phyloP scores from a whole-genome alignment of 1,140 invertebrate species.

The Drosophila mauritiana region DNA sequence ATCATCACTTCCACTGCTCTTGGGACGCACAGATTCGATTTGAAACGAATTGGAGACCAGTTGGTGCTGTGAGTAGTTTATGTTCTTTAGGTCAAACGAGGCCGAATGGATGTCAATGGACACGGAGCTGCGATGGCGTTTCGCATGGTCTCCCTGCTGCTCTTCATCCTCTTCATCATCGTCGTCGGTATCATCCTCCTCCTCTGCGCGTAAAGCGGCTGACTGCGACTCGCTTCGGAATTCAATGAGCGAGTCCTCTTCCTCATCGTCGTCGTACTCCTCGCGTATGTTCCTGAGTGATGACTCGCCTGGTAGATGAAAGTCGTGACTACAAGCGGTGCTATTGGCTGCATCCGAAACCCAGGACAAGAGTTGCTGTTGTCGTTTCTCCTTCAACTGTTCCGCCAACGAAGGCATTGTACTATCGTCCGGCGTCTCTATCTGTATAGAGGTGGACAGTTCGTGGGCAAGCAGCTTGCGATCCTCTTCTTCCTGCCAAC shows the following conservation, averaged over 20 bases:
- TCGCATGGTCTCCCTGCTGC: slow-evolving; percentile 2
- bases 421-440: slow-evolving; percentile 79
- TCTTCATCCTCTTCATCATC: slow-evolving; percentile 7
- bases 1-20: slow-evolving; percentile 38
- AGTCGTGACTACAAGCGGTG: slow-evolving; percentile 61
- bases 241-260: slow-evolving; percentile 76
- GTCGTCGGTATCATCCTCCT: slow-evolving; percentile 29
- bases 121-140: slow-evolving; percentile 50
- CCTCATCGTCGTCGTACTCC: slow-evolving; percentile 63
- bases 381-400: slow-evolving; percentile 53
- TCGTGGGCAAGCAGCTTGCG: slow-evolving; percentile 86
- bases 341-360: slow-evolving; percentile 72
- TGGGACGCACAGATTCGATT: slow-evolving; percentile 82
- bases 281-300: slow-evolving; percentile 29
- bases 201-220: slow-evolving; percentile 52
- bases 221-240: slow-evolving; percentile 81
- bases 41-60: slow-evolving; percentile 80
- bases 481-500: slow-evolving; percentile 94
- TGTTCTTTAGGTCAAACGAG: slow-evolving; percentile 73
- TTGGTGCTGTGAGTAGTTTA: slow-evolving; percentile 73
- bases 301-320: slow-evolving; percentile 32
- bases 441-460: slow-evolving; percentile 82
- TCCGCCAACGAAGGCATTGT: slow-evolving; percentile 64
- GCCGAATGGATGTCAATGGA: slow-evolving; percentile 79
- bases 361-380: slow-evolving; percentile 71